Percentiles rank a stretch among this genome's conserved stretches.
Evolutionary conservation across 2,797 vertebrate species (phyloP).

Genomic region (Columba guinea): DNA sequence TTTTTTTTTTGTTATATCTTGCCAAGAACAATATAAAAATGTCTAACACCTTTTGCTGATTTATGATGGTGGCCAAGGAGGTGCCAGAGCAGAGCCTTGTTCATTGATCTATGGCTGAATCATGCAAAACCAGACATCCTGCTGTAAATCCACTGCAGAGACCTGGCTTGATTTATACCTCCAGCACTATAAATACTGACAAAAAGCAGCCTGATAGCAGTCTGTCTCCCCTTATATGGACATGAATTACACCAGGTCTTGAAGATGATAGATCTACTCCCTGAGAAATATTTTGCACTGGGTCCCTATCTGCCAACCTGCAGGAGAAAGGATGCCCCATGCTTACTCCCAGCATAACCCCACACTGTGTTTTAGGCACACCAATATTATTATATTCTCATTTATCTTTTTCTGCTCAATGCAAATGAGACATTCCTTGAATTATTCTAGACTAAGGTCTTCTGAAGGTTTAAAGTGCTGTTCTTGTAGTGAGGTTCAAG

Average conservation of each 20-base stretch:
- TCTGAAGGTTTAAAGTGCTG: not conserved
- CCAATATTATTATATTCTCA: not conserved
- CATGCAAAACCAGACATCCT: slow-evolving; percentile 32
- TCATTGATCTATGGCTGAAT: slow-evolving; percentile 49
- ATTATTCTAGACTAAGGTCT: not conserved
- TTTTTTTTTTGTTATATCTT: not conserved
- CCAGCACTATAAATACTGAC: slow-evolving; percentile 42
- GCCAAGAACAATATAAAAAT: slow-evolving; percentile 53
- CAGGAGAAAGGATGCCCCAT: not conserved
- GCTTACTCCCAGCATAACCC: not conserved
- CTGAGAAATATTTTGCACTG: not conserved
- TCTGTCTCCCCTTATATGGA: not conserved
- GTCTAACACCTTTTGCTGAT: slow-evolving; percentile 35
- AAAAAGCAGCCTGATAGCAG: slow-evolving; percentile 25
- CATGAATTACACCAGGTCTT: slow-evolving; percentile 37
- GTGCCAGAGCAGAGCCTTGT: slow-evolving; percentile 44
- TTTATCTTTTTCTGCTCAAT: slow-evolving; percentile 2
- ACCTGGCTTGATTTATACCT: slow-evolving; percentile 41
- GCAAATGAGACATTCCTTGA: not conserved
- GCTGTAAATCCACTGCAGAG: slow-evolving; percentile 56
- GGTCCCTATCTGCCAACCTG: not conserved
- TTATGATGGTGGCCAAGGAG: slow-evolving; percentile 22
- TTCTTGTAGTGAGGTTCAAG: not conserved
- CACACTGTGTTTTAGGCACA: not conserved
- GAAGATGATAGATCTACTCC: slow-evolving; percentile 19